Percentiles rank a stretch among this genome's conserved stretches.
phyloP scores from a whole-genome alignment of 2,888 invertebrate species.

The Diarsia mendica region DNA sequence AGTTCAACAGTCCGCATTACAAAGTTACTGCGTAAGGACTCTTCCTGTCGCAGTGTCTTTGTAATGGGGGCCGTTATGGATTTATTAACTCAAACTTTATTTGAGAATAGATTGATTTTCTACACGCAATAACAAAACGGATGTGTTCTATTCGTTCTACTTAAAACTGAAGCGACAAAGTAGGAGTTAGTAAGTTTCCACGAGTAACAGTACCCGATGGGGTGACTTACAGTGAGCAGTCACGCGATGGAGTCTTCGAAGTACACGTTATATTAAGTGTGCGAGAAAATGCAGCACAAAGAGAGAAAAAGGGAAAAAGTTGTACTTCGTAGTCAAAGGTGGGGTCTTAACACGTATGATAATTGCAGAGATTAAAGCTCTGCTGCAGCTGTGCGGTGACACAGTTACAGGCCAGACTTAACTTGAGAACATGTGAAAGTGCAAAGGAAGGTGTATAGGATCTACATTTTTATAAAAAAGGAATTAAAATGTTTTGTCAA shows the following conservation, averaged over 20 bases:
- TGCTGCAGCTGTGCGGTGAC: constrained; percentile 34
- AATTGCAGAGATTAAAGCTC: constrained; percentile 54
- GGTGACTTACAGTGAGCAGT: constrained; percentile 37
- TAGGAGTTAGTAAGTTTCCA: constrained; percentile 17
- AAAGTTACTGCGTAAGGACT: background rate
- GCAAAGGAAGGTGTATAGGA: background rate
- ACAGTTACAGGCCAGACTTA: constrained; percentile 21
- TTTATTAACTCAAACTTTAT: constrained; percentile 8
- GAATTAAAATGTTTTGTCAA: background rate
- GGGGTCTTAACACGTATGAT: constrained; percentile 20
- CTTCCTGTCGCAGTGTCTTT: background rate
- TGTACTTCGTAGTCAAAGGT: constrained; percentile 32
- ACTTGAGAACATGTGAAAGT: constrained; percentile 16
- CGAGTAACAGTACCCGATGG: constrained; percentile 18
- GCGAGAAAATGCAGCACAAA: constrained; percentile 31
- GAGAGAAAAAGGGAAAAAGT: constrained; percentile 36
- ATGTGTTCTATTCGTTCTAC: constrained; percentile 18
- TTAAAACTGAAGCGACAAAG: constrained; percentile 37
- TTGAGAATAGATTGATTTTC: constrained; percentile 8
- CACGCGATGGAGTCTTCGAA: constrained; percentile 50
- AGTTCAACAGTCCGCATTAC: constrained; percentile 1
- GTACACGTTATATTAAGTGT: constrained; percentile 24
- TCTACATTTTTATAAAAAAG: background rate
- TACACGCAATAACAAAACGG: constrained; percentile 13
- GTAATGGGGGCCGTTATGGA: background rate